Evolutionary conservation across 2,113 vertebrate species (phyloP).

Genomic region (Paradoxurus hermaphroditus): DNA sequence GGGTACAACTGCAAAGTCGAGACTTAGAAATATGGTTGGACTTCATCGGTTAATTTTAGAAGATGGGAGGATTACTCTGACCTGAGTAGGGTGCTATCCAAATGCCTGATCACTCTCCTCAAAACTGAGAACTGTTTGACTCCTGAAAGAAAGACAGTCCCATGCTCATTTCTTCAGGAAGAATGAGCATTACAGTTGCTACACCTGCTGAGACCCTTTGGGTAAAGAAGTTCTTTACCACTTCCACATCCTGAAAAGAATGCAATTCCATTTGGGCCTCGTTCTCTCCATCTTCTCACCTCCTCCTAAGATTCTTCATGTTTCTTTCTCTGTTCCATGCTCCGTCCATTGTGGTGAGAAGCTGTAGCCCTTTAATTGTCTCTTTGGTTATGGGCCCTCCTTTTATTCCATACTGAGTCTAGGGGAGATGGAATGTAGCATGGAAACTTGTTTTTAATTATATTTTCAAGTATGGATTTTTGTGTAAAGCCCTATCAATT

Average conservation of each 20-base stretch:
- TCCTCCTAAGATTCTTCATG: not conserved
- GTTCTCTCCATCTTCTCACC: not conserved
- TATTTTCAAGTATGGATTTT: not conserved
- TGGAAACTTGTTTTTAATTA: not conserved
- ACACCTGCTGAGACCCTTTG: not conserved
- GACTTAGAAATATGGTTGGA: not conserved
- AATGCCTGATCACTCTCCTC: not conserved
- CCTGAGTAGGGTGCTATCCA: too few relatives aligned
- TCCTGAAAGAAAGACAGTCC: not conserved
- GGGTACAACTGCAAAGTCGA: not conserved
- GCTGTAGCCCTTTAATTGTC: not conserved
- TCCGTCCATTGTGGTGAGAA: not conserved
- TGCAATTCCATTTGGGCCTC: not conserved
- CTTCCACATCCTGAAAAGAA: not conserved
- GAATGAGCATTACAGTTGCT: not conserved
- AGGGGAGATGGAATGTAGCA: not conserved
- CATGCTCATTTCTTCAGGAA: not conserved
- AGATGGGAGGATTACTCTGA: not conserved
- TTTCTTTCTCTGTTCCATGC: not conserved
- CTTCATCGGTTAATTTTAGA: not conserved
- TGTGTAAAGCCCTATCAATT: not conserved
- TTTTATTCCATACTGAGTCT: not conserved
- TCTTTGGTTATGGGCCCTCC: not conserved
- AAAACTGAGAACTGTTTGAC: not conserved
- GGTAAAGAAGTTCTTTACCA: not conserved